Conservation (phyloP, 92 coral and sea anemone genomes). For the Phenganax subtilis region DNA sequence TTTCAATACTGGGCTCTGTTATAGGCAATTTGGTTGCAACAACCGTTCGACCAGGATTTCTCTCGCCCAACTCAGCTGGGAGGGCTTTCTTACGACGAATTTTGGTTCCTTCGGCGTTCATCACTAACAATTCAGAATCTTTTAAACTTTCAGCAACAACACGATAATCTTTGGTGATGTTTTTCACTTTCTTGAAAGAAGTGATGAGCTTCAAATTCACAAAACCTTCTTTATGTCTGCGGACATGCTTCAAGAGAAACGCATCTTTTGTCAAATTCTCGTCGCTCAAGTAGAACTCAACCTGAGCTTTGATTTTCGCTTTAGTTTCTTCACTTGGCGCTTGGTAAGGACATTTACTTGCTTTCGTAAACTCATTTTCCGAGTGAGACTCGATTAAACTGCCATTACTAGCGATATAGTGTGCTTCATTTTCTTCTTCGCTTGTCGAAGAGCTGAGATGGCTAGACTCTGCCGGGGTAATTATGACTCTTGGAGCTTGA, state of each 20-base stretch:
- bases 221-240: conserved; percentile 95
- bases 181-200: conserved; percentile 91
- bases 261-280: conserved; percentile 91
- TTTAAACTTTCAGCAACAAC: conserved; percentile 85
- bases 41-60: conserved; percentile 92
- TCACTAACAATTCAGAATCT: conserved; percentile 59
- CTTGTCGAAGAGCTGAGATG: conserved; percentile 10
- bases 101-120: conserved; percentile 84
- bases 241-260: conserved; percentile 89
- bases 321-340: conserved; percentile 86
- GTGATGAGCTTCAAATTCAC: conserved; percentile 92
- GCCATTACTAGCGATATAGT: conserved; percentile 44
- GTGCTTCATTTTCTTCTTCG: conserved; percentile 70
- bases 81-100: conserved; percentile 66
- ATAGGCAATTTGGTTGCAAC: conserved; percentile 63
- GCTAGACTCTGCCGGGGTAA: conserved; percentile 18
- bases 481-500: conserved; percentile 9
- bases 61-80: conserved; percentile 77
- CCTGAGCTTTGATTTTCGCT: conserved; percentile 74
- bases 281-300: conserved; percentile 91
- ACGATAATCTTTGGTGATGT: conserved; percentile 87
- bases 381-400: conserved; percentile 83
- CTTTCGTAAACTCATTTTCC: conserved; percentile 70
- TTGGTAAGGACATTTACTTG: conserved; percentile 59
- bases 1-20: conserved; percentile 69